Evolutionary conservation across 2,797 vertebrate species (phyloP), one percentile per base, ranked within the genome.

Genomic region (Microctenopoma stevenorrisi): DNA sequence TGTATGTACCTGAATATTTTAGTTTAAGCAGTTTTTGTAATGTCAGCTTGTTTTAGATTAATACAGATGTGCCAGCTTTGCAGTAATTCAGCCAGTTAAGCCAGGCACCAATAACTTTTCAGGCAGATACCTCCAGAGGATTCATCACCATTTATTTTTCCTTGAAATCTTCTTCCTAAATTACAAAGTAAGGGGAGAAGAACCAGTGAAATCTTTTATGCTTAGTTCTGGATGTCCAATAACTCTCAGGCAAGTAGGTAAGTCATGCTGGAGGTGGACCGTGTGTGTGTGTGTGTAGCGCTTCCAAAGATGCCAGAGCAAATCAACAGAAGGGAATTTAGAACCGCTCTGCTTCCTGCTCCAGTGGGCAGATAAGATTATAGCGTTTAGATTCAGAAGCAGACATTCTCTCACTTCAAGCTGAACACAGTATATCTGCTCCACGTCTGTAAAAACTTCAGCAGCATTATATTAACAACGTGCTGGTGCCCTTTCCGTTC

Each of bases 321-420:
- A 85, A 85, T 90, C 86, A 83, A 66, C 57, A 72, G 62, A 28
- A 74, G 64, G 50, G 76, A 81, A 85, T 76, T 78, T 81, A 82
- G 54, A 69, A 77, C 61, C 61, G 74, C 63, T 80, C 64, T 72
- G 82, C 81, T 86, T 84, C 72, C 64, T 81, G 87, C 86, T 87
- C 81, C 74, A 83, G 74, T 77, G 81, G 76, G 68, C 84, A 82
- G 83, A 88, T 86, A 80, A 72, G 87, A 86, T 89, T 88, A 77
- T 55, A 81, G 81, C 74, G 75, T 90, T 90, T 86, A 86, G 86
- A 87, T 90, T 85, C 80, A 81, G 85, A 52, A 74, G 69, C 79
- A 84, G 74, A 81, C 81, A 74, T 79, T 78, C 72, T 76, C 64
- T 79, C 72, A 72, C 78, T 69, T 69, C n/a, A 49, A 48, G 62